These are phyloP conservation scores for Sandelia bainsii DNA, from an alignment of 2,797 vertebrate species.

Conservation along the genomic window DNA sequence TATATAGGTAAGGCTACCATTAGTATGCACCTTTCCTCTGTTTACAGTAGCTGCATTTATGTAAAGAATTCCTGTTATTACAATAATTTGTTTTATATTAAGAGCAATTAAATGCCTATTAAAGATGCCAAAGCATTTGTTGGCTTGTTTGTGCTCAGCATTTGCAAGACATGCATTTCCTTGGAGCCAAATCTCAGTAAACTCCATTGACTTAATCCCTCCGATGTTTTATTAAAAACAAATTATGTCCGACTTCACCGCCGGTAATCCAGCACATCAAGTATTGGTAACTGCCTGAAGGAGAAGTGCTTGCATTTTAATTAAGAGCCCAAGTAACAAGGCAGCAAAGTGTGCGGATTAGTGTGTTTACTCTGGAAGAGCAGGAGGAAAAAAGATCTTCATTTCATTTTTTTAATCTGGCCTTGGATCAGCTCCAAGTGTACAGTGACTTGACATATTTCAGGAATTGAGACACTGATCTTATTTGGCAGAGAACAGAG, in stretches of 20 bases:
- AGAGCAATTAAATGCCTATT: conserved; percentile 84
- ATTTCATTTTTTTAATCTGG: conserved; percentile 81
- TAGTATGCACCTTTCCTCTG: conserved; percentile 55
- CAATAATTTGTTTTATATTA: conserved; percentile 81
- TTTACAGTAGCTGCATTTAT: conserved; percentile 69
- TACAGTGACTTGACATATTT: conserved; percentile 78
- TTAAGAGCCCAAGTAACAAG: conserved; percentile 85
- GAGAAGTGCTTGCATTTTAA: conserved; percentile 84
- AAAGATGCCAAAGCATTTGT: conserved; percentile 78
- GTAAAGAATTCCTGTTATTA: conserved; percentile 73
- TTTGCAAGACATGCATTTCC: conserved; percentile 74
- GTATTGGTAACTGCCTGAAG: conserved; percentile 85
- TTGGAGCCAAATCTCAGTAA: conserved; percentile 83
- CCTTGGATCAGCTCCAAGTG: conserved; percentile 76
- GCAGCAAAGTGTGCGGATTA: conserved; percentile 85
- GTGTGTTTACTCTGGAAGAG: conserved; percentile 82
- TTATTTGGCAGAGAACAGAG: conserved; percentile 60
- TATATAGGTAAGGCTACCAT: conserved; percentile 65
- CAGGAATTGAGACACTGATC: conserved; percentile 68
- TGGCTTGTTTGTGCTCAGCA: conserved; percentile 79
- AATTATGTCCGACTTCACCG: conserved; percentile 82
- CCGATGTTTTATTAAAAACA: conserved; percentile 87
- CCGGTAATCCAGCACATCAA: conserved; percentile 84
- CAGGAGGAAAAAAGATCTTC: conserved; percentile 61
- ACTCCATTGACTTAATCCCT: conserved; percentile 83